These are phyloP conservation scores for Pachyseris speciosa DNA, from an alignment of 64 coral and sea anemone genomes.

Conservation along the genomic window DNA sequence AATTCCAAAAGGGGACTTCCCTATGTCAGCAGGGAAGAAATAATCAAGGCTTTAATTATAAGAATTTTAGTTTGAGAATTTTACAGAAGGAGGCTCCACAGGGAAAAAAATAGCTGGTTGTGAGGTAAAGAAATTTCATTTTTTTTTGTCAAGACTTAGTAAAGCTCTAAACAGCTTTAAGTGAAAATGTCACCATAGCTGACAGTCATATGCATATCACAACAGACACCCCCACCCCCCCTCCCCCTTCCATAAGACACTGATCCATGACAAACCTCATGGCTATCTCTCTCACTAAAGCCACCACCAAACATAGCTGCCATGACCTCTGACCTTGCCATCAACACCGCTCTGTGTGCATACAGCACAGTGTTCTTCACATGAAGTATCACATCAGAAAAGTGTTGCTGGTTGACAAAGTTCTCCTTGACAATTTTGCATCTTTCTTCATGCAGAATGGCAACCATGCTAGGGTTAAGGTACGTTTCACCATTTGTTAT, in stretches of 20 bases:
- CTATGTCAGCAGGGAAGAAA: no score
- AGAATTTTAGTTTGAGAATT: no score
- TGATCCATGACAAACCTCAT: constrained; percentile 23
- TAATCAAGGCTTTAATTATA: no score
- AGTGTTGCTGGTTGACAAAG: constrained; percentile 52
- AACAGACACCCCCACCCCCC: not conserved
- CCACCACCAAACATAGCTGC: constrained; percentile 71
- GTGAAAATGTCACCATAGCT: no score
- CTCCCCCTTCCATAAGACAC: no score
- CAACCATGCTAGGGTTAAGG: constrained; percentile 2
- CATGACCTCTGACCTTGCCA: constrained; percentile 68
- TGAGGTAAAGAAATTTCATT: no score
- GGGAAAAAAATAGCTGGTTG: no score
- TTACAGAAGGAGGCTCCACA: no score
- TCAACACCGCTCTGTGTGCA: constrained; percentile 58
- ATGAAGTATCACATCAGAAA: constrained; percentile 58
- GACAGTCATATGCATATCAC: not conserved
- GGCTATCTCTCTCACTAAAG: constrained; percentile 46
- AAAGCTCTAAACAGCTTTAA: no score
- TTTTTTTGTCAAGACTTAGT: no score
- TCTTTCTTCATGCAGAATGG: constrained; percentile 28
- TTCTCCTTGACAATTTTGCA: constrained; percentile 21
- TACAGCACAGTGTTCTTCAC: constrained; percentile 24
- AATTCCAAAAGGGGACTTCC: no score
- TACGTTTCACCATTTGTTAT: constrained; percentile 49